A percentile compares a stretch with the other conserved stretches of the same genome.
These are phyloP conservation scores for Amphiprion clarkii DNA, from an alignment of 2,797 vertebrate genomes.

Conservation along the genomic window DNA sequence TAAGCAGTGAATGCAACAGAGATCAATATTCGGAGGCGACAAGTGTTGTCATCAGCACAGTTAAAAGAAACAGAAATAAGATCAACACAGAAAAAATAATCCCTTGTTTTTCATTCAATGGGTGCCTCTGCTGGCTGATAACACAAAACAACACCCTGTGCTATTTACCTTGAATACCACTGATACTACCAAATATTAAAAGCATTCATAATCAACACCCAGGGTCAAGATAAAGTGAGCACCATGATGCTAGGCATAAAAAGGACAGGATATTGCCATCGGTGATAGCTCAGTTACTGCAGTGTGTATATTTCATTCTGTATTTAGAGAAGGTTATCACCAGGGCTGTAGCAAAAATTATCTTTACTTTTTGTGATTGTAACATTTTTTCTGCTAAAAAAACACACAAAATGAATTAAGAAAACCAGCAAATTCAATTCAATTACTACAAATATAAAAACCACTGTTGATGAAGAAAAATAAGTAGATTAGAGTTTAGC, in stretches of 20 bases:
- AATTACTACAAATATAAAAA: not conserved
- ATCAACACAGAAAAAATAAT: slow-evolving; percentile 16
- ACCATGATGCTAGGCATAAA: slow-evolving; percentile 7
- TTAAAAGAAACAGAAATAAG: slow-evolving; percentile 24
- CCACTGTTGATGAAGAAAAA: slow-evolving; percentile 3
- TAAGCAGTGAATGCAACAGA: slow-evolving; percentile 56
- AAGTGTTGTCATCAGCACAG: slow-evolving; percentile 45
- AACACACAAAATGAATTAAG: not conserved
- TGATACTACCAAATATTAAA: slow-evolving; percentile 26
- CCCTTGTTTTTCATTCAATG: slow-evolving; percentile 7
- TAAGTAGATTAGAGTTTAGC: slow-evolving; percentile 41
- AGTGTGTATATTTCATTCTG: slow-evolving; percentile 6
- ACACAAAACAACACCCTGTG: slow-evolving; percentile 24
- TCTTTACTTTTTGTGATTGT: not conserved
- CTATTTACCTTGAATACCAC: slow-evolving; percentile 28
- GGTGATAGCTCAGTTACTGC: slow-evolving; percentile 26
- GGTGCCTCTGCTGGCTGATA: slow-evolving; percentile 6
- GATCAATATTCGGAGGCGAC: slow-evolving; percentile 61
- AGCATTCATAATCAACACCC: slow-evolving; percentile 35
- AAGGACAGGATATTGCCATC: slow-evolving; percentile 22
- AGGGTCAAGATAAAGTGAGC: slow-evolving; percentile 29
- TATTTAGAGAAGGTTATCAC: slow-evolving; percentile 5
- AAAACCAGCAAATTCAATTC: not conserved
- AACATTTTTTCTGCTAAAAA: not conserved
- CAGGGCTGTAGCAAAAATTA: not conserved